Evolutionary conservation across 2,888 invertebrate genomes (phyloP), one percentile per base, ranked within the genome.

Genomic region (Microplitis deprimator): DNA sequence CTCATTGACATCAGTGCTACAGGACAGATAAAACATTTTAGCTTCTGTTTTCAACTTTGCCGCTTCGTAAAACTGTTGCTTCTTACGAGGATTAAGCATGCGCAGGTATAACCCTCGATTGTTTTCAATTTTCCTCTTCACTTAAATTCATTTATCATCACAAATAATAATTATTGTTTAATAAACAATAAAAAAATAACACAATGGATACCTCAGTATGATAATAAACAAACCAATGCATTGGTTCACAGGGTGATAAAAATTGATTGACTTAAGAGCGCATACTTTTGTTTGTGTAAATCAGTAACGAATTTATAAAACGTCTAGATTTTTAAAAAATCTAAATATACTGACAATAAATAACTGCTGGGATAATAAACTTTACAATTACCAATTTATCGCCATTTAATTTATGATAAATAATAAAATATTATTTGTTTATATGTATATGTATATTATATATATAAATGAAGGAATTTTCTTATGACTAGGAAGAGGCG

Each of bases 401-500:
- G 29, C 29, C 29, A 29, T 50, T 73, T 41, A 40, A 73, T 64
- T 64, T 6, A 41, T 41, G 20, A 38, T 73, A 20, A 50, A 50
- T 10, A 67, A 41, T 72, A 68, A 50, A 38, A 75, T 39, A 61
- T 50, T 50, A 50, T 50, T 50, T 50, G 50, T 50, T 50, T 50
- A 50, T 50, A 67, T 68, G 75, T 38, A 60, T 13, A 39, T 59
- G 6, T 29, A 75, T 73, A 77, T 79, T 81, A 75, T 80, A 81
- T 77, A 78, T 79, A 79, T 79, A 75, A 70, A 81, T 76, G 81
- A 79, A 83, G 50, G 50, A 50, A 50, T 50, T 82, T 81, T 83
- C 83, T 85, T 84, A 85, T 85, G 87, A 88, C 87, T 88, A 87
- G 88, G 87, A 87, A 88, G 87, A 86, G 87, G 80, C 74, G 74